Evolutionary conservation across 2,113 vertebrate species (phyloP).

Genomic region (Pipra filicauda): DNA sequence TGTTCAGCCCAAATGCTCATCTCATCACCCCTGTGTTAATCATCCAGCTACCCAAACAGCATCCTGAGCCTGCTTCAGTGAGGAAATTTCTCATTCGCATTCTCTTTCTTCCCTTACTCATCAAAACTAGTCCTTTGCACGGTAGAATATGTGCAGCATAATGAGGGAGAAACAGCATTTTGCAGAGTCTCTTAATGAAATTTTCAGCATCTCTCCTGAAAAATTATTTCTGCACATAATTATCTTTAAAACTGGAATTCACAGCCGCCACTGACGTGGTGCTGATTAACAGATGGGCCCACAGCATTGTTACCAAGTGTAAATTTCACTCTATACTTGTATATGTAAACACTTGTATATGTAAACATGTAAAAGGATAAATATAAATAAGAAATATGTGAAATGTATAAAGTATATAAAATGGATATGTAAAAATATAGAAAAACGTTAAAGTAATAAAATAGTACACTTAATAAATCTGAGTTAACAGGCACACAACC

Average conservation of each 20-base stretch:
- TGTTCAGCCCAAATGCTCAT: neutral
- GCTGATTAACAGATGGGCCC: neutral
- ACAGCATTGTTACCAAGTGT: neutral
- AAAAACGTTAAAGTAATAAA: neutral
- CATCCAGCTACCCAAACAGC: neutral
- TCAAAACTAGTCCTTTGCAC: neutral
- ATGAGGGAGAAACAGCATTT: neutral
- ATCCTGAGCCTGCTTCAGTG: neutral
- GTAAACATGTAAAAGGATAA: neutral
- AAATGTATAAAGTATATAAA: neutral
- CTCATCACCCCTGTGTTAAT: neutral
- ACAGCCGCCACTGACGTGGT: neutral
- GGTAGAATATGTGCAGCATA: neutral
- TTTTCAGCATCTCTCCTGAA: slow-evolving; percentile 10
- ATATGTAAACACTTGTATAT: neutral
- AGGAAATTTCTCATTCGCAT: neutral
- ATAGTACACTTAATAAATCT: neutral
- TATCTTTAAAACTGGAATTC: neutral
- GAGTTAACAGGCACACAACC: neutral
- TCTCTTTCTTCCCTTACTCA: neutral
- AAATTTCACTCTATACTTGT: neutral
- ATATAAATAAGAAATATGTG: neutral
- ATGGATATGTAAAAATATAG: neutral
- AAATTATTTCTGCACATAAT: slow-evolving; percentile 24
- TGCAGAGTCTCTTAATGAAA: neutral